Conservation (phyloP, 2,888 invertebrate genomes). For the Apodemia duryi region DNA sequence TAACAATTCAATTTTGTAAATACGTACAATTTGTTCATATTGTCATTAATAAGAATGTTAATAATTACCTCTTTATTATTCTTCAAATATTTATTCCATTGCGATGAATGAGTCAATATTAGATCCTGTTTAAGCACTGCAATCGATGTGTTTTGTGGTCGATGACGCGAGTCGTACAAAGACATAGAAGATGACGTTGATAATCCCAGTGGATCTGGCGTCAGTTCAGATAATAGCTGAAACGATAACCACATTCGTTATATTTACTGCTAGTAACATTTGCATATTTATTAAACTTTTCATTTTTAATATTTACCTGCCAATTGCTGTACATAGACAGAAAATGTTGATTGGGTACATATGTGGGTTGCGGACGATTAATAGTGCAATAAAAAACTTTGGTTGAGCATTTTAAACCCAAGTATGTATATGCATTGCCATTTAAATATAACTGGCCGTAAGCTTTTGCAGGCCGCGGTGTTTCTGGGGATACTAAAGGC, state of each 20-base stretch:
- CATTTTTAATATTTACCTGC: conserved; percentile 79
- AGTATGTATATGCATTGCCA: conserved; percentile 94
- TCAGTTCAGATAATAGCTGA: conserved; percentile 83
- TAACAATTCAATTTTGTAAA: too few species aligned
- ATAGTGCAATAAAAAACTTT: conserved; percentile 95
- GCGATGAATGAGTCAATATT: conserved; percentile 83
- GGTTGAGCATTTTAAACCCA: conserved; percentile 94
- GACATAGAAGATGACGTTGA: conserved; percentile 84
- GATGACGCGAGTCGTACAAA: conserved; percentile 89
- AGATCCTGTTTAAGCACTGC: conserved; percentile 81
- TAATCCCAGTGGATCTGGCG: conserved; percentile 83
- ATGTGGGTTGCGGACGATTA: conserved; percentile 96
- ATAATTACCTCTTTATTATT: conserved; percentile 60
- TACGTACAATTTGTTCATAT: background rate
- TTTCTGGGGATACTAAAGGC: conserved; percentile 93
- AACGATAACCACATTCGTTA: conserved; percentile 42
- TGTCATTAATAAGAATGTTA: conserved; percentile 21
- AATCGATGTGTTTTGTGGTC: conserved; percentile 79
- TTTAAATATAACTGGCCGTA: conserved; percentile 93
- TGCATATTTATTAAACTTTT: conserved; percentile 10
- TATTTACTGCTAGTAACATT: background rate
- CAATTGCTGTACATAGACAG: conserved; percentile 99
- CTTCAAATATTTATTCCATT: conserved; percentile 73
- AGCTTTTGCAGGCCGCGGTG: conserved; percentile 92
- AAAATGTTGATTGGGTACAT: conserved; percentile 92